Base-by-base conservation (phyloP, 2,888 invertebrate genomes). In the Erebia aethiops region DNA sequence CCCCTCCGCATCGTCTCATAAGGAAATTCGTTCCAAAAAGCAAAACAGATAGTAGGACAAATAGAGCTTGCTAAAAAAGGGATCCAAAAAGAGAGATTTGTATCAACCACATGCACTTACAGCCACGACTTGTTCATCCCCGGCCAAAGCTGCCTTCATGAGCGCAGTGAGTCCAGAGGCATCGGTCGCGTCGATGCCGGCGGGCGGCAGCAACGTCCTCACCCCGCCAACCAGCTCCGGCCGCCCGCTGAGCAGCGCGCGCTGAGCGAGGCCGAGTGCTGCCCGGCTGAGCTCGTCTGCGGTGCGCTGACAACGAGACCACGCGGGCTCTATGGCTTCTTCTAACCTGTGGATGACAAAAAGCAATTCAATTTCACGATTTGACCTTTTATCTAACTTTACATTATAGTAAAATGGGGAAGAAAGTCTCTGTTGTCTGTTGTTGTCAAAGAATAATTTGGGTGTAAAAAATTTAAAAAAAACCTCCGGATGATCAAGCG, bases 71-170 rank as follows among this genome's bases (percentile, higher is more conserved):
- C 26, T 26, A 26, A 13, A 43, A 16, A 9, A 56, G 14, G 14
- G 35, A n/a, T 2, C 21, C 2, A 21, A 21, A 21, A 21, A 21
- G 21, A 21, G 21, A 21, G 21, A 21, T 21, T 21, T 21, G 2
- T 21, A 21, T 1, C 1, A 21, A 21, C 21, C 21, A 21, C 21
- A 1, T 21, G 21, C 13, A 81, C 89, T 88, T 81, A 95, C 95
- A 66, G 93, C 88, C 0, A 97, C 95, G 43, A 96, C 96, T 18
- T 95, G 94, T 76, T 97, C 97, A 78, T 98, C 98, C 2, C 97
- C 97, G 11, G 95, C 95, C 35, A 97, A 94, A 64, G 96, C 96
- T 0, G 98, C 97, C 75, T 97, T 93, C 97, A 98, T 98, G 35
- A 98, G 90, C 0, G 97, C 97, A 0, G 97, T 97, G 70, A 98